Conservation (phyloP, 2,797 vertebrate species). For the Enteromius anoplus region DNA sequence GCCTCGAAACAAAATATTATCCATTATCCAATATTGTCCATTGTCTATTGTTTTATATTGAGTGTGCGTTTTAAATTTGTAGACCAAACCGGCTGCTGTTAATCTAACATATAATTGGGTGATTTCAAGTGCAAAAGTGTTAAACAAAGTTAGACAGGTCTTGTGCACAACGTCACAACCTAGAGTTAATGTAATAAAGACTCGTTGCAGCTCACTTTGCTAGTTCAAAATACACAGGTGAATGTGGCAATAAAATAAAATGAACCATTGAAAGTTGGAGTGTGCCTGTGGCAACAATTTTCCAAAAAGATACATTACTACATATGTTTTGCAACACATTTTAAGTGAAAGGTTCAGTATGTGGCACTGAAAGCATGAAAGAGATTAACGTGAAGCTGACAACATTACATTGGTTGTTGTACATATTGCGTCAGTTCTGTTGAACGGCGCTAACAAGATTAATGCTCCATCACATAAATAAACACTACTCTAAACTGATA, state of each 20-base stretch:
- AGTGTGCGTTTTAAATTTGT: conserved; percentile 4
- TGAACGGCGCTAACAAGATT: background rate
- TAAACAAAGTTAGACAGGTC: conserved; percentile 11
- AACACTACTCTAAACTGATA: background rate
- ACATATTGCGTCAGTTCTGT: background rate
- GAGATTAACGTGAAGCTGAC: background rate
- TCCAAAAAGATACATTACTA: background rate
- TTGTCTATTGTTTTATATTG: background rate
- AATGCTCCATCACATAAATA: background rate
- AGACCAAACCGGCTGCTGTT: conserved; percentile 14
- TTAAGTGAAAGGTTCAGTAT: background rate
- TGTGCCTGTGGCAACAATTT: background rate
- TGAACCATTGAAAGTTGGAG: background rate
- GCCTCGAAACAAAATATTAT: conserved; percentile 34
- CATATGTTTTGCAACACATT: background rate
- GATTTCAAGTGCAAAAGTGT: background rate
- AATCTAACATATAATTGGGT: background rate
- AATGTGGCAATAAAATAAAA: background rate
- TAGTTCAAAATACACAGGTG: background rate
- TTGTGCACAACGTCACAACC: background rate
- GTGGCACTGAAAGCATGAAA: background rate
- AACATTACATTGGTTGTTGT: background rate
- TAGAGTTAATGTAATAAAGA: background rate
- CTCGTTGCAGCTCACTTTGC: background rate
- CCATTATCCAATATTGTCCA: background rate